Evolutionary conservation across 2,888 invertebrate genomes (phyloP).

Genomic region (Coecobrya sp.): DNA sequence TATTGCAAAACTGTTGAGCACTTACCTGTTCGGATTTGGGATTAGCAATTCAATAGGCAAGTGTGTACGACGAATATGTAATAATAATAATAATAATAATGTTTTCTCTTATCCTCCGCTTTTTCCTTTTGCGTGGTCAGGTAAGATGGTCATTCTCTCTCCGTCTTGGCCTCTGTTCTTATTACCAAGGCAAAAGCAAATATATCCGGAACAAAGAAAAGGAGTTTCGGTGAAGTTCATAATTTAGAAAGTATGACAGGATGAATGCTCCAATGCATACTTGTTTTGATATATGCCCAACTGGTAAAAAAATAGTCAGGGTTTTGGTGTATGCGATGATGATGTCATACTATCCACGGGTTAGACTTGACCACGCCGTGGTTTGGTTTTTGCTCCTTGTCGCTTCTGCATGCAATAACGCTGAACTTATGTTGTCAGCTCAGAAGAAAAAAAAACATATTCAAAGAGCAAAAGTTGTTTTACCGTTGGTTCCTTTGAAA

Average conservation of each 20-base stretch:
- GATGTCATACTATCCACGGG: conserved; percentile 64
- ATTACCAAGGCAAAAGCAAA: conserved; percentile 13
- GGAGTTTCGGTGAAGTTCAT: conserved; percentile 57
- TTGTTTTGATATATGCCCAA: conserved; percentile 27
- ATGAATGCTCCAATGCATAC: conserved; percentile 42
- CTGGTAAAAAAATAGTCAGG: conserved; percentile 39
- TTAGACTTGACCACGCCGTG: not conserved
- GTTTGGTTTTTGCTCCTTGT: not conserved
- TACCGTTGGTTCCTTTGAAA: conserved; percentile 52
- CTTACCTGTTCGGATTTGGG: not conserved
- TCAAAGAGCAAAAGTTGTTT: conserved; percentile 56
- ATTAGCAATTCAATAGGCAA: not conserved
- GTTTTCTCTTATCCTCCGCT: not conserved
- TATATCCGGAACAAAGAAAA: conserved; percentile 65
- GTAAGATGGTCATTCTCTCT: not conserved
- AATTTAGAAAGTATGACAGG: conserved; percentile 59
- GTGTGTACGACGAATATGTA: not conserved
- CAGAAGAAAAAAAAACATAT: not conserved
- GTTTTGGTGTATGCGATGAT: not conserved
- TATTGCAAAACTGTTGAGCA: not conserved
- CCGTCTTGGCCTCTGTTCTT: not conserved
- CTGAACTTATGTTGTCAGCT: conserved; percentile 8
- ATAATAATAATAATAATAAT: not conserved
- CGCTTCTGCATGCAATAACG: not conserved
- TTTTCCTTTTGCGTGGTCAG: not conserved